These are phyloP conservation scores for Himantopus leucocephalus DNA, from an alignment of 2,113 vertebrate species.

Conservation along the genomic window DNA sequence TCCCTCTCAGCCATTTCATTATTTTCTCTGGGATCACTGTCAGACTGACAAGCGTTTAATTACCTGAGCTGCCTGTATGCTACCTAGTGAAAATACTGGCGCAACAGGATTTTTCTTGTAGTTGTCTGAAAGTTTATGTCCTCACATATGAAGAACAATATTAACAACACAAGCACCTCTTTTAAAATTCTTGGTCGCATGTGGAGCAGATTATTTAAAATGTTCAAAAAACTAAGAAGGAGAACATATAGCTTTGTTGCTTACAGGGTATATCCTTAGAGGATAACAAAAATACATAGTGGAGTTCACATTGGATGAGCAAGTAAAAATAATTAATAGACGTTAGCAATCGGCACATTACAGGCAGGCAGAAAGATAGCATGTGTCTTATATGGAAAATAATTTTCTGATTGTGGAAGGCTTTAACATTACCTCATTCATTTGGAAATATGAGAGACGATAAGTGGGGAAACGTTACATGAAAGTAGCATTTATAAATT, in stretches of 20 bases:
- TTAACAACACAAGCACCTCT: background rate
- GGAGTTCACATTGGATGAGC: background rate
- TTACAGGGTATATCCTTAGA: background rate
- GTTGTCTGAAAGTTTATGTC: background rate
- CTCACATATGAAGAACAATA: background rate
- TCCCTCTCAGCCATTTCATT: constrained; percentile 34
- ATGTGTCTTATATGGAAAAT: background rate
- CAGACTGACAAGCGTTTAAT: constrained; percentile 22
- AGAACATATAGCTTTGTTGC: background rate
- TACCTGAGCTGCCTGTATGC: background rate
- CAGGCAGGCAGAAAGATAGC: background rate
- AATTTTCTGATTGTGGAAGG: constrained; percentile 25
- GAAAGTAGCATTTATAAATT: background rate
- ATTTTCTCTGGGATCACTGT: constrained; percentile 27
- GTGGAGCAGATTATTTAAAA: background rate
- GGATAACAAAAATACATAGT: background rate
- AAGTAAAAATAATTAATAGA: background rate
- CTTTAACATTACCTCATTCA: background rate
- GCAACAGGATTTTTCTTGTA: background rate
- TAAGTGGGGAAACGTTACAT: background rate
- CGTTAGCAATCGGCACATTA: background rate
- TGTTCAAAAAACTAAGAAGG: background rate
- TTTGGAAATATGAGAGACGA: background rate
- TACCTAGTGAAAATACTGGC: background rate
- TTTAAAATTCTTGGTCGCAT: background rate